phyloP scores from a whole-genome alignment of 37 sponge, comb jelly and placozoan species.

The Beroe forskalii region DNA sequence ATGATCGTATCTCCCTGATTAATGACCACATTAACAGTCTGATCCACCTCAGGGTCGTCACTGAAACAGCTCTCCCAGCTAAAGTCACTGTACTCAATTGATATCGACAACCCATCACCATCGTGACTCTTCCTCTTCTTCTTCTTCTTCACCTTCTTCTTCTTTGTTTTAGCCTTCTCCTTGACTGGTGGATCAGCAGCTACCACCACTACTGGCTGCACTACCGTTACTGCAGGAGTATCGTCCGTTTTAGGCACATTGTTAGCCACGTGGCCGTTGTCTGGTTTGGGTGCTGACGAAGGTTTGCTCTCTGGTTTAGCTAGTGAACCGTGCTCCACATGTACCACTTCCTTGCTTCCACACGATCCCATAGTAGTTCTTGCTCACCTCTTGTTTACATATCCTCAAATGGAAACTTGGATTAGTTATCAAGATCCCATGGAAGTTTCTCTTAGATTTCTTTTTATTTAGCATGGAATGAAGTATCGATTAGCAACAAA shows the following conservation, averaged over 20 bases:
- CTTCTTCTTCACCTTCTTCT: constrained; percentile 64
- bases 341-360: not conserved
- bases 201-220: not conserved
- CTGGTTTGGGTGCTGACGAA: not conserved
- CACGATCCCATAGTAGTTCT: not conserved
- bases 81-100: constrained; percentile 28
- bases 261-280: constrained; percentile 18
- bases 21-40: not conserved
- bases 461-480: too few relatives aligned
- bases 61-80: constrained; percentile 27
- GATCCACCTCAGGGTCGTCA: constrained; percentile 33
- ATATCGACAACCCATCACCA: constrained; percentile 16
- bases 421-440: too few relatives aligned
- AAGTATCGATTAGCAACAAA: too few relatives aligned
- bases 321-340: constrained; percentile 6
- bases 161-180: constrained; percentile 24
- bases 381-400: too few relatives aligned
- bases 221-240: not conserved
- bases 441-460: too few relatives aligned
- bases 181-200: not conserved
- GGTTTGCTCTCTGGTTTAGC: not conserved
- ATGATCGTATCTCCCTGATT: constrained; percentile 53
- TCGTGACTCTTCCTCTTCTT: constrained; percentile 10
- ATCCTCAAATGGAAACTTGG: too few relatives aligned
- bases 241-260: not conserved